Percentiles rank a stretch among this genome's conserved stretches.
These are phyloP conservation scores for Spermophilus dauricus DNA, from an alignment of 2,113 vertebrate genomes.

Conservation along the genomic window DNA sequence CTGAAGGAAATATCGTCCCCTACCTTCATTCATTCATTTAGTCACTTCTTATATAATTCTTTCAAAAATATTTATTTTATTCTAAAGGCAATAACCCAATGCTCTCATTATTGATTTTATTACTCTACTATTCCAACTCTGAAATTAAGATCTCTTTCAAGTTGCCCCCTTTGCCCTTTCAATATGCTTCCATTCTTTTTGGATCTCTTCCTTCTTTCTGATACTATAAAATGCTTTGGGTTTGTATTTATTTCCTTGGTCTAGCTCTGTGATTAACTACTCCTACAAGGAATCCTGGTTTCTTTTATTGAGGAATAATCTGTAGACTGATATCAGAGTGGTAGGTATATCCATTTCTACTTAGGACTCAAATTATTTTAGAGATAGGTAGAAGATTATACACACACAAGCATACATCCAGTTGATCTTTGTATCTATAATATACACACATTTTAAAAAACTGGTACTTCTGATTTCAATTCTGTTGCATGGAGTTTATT, in stretches of 20 bases:
- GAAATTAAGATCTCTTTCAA: background rate
- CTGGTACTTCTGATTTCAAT: background rate
- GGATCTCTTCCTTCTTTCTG: background rate
- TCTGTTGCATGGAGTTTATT: background rate
- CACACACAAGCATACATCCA: background rate
- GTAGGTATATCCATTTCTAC: background rate
- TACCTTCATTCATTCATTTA: background rate
- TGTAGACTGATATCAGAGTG: background rate
- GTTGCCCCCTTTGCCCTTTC: background rate
- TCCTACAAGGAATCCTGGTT: background rate
- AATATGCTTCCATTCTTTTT: background rate
- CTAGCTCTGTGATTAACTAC: background rate
- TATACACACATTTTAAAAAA: background rate
- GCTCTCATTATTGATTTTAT: background rate
- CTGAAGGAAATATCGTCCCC: background rate
- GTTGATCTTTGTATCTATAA: background rate
- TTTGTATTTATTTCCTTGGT: background rate
- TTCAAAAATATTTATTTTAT: background rate
- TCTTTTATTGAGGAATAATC: background rate
- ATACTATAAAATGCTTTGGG: background rate
- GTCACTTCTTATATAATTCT: slow-evolving; percentile 3
- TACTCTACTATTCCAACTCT: background rate
- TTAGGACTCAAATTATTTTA: background rate
- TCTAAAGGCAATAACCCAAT: background rate
- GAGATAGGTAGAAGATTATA: background rate